These are phyloP conservation scores for Orthonevra nobilis DNA, from an alignment of 2,888 invertebrate genomes.

Conservation along the genomic window DNA sequence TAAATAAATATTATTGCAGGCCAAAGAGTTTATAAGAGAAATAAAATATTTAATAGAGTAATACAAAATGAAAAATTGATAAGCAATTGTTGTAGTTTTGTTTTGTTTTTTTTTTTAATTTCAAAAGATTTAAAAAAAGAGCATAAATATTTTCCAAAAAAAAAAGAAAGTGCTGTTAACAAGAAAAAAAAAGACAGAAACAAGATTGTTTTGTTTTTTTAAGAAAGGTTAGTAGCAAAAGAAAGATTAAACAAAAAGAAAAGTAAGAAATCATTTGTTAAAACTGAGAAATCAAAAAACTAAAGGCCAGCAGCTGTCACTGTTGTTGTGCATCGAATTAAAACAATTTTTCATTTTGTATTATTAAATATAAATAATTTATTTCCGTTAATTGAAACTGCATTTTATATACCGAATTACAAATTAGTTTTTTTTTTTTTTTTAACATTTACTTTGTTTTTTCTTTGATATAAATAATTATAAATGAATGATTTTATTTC, in stretches of 20 bases:
- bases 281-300: too few relatives aligned
- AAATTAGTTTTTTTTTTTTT: conserved; percentile 35
- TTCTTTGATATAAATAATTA: conserved; percentile 31
- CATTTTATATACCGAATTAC: conserved; percentile 59
- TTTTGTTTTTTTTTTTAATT: too few relatives aligned
- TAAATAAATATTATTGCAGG: conserved; percentile 12
- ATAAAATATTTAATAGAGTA: conserved; percentile 50
- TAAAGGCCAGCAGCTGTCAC: conserved; percentile 43
- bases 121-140: conserved; percentile 2
- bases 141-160: conserved; percentile 30
- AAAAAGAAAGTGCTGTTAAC: too few relatives aligned
- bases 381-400: conserved; percentile 66
- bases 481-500: conserved; percentile 35
- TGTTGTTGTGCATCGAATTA: conserved; percentile 50
- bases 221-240: conserved; percentile 52
- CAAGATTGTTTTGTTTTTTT: conserved; percentile 50
- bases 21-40: conserved; percentile 19
- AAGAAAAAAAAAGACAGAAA: conserved; percentile 18
- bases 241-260: conserved; percentile 15
- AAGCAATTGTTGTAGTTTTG: too few relatives aligned
- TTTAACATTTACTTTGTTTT: conserved; percentile 36
- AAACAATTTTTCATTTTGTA: conserved; percentile 74
- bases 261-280: conserved; percentile 20
- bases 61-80: conserved; percentile 73
- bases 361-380: conserved; percentile 71